Base-by-base conservation (phyloP, 2,797 vertebrate species). In the Benthosema pterotum region DNA sequence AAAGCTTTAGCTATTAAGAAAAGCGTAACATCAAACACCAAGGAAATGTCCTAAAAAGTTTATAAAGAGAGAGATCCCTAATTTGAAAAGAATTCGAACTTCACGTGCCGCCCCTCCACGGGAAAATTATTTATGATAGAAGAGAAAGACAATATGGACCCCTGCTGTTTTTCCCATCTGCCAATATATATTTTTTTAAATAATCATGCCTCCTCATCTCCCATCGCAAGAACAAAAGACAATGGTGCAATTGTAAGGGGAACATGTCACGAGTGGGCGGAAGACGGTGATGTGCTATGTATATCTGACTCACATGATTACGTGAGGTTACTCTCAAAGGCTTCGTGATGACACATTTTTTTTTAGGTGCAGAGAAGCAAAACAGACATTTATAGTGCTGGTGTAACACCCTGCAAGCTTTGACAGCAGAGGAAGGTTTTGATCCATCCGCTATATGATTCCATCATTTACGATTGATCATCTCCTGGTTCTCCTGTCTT, bases 161-260 rank as follows among this genome's bases (percentile, higher is more conserved):
- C 63, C 57, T 63, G 67, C 54, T 71, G 64, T 12, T 51, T 65
- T 38, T 63, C 62, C 65, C 69, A 73, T 67, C 74, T 83, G 70
- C 60, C 72, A 54, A 42, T 63, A 65, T 32, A 67, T 75, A 76
- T 54, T 54, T 59, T 25, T 65, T 54, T 71, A 17, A 52, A 74
- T 9, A 52, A 14, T 71, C 7, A 52, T n/a, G 45, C 57, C 58
- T 68, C 19, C 52, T 58, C 49, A 42, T 4, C 18, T 45, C 5
- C 22, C 0, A 16, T 50, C n/a, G 62, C 52, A 63, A 46, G 5
- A 57, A 57, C 60, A 69, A 59, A 38, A 42, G 32, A 63, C 19
- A 11, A 18, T 52, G 32, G 32, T 46, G n/a, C 12, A 32, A 60
- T 13, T 62, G 17, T 57, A 68, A 42, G 46, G 11, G 25, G 8